These are phyloP conservation scores for Physeter macrocephalus DNA, from an alignment of 2,113 vertebrate species.

Conservation along the genomic window DNA sequence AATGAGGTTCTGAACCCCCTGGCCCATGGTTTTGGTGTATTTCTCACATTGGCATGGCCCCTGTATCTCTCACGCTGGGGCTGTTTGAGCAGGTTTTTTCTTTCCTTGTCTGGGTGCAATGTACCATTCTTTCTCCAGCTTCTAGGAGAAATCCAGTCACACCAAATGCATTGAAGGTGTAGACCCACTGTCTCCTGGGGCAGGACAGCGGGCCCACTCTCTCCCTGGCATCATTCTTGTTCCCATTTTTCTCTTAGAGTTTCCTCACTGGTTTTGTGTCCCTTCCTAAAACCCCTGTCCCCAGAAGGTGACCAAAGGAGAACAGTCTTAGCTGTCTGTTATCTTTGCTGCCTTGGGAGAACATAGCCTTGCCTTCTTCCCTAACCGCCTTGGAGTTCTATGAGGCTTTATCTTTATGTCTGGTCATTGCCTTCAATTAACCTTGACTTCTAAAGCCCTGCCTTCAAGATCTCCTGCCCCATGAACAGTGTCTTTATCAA, in stretches of 20 bases:
- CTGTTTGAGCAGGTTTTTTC: background rate
- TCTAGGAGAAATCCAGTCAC: background rate
- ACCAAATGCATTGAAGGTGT: background rate
- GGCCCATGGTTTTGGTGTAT: background rate
- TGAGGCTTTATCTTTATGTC: background rate
- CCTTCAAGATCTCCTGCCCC: background rate
- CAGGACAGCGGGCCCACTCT: accelerated
- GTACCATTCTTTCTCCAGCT: background rate
- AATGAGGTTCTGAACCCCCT: background rate
- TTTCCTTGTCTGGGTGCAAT: background rate
- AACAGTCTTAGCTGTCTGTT: background rate
- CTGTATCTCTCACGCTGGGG: background rate
- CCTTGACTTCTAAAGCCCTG: background rate
- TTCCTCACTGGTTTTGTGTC: background rate
- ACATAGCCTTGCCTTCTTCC: background rate
- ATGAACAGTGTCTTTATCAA: background rate
- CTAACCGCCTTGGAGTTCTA: background rate
- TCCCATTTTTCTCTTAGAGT: background rate
- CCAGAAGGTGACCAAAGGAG: background rate
- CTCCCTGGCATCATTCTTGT: background rate
- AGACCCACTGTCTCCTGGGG: background rate
- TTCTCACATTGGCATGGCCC: background rate
- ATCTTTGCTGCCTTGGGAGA: background rate
- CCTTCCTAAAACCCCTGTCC: background rate
- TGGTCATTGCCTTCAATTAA: background rate